phyloP scores from a whole-genome alignment of 53 echinoderm and acorn worm genomes.

The Paracentrotus lividus region DNA sequence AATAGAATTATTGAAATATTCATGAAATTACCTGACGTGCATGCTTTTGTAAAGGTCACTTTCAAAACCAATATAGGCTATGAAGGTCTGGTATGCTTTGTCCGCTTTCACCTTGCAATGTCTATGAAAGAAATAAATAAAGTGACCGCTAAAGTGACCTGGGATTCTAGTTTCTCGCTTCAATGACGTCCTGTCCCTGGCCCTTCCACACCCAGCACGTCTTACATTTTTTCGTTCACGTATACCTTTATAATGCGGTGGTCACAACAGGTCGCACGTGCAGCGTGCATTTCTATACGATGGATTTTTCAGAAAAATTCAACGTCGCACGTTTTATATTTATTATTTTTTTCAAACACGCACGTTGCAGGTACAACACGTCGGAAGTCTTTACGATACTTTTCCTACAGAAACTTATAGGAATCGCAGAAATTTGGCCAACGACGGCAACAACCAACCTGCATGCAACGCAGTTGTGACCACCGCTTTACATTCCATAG shows the following conservation, averaged over 20 bases:
- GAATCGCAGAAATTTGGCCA: too few species aligned
- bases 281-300: too few species aligned
- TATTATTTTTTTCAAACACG: too few species aligned
- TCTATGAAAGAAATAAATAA: conserved; percentile 35
- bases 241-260: background rate
- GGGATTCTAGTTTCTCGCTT: conserved; percentile 19
- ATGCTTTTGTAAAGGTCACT: conserved; percentile 25
- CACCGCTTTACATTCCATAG: background rate
- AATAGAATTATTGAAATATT: too few species aligned
- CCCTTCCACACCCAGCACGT: background rate
- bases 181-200: conserved; percentile 41
- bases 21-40: background rate
- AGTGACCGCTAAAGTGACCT: conserved; percentile 17
- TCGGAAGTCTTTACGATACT: too few species aligned
- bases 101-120: background rate
- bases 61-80: conserved; percentile 26
- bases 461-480: too few species aligned
- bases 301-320: too few species aligned
- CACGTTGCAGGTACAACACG: too few species aligned
- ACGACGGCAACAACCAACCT: too few species aligned
- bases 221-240: conserved; percentile 38
- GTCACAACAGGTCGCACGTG: too few species aligned
- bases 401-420: too few species aligned
- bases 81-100: background rate
- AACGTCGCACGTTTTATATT: too few species aligned